Percentiles rank a stretch among this genome's conserved stretches.
phyloP scores from a whole-genome alignment of 1,140 invertebrate species.

The Brachionus asplanchnoidis region DNA sequence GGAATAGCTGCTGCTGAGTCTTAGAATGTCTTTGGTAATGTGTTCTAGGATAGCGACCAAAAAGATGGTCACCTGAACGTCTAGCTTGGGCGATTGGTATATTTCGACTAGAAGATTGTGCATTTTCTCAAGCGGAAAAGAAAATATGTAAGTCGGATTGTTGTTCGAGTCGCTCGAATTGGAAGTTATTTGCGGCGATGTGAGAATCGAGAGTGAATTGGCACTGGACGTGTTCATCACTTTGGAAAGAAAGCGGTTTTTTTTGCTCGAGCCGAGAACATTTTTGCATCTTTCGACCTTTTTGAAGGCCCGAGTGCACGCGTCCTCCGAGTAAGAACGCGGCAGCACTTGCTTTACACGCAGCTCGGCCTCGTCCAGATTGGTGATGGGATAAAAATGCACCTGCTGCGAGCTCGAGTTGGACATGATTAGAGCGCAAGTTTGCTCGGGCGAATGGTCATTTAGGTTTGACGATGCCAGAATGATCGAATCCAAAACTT shows the following conservation, averaged over 20 bases:
- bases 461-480: conserved; percentile 10
- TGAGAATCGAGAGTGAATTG: not conserved
- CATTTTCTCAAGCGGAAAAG: conserved; percentile 2
- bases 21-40: conserved; percentile 5
- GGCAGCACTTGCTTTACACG: not conserved
- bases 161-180: not conserved
- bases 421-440: not conserved
- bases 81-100: not conserved
- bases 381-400: conserved; percentile 16
- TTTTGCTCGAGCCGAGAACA: not conserved
- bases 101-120: not conserved
- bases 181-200: conserved; percentile 1
- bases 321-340: not conserved
- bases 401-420: not conserved
- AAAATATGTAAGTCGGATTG: conserved; percentile 1
- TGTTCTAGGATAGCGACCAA: conserved; percentile 15
- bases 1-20: not conserved
- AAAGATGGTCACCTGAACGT: conserved; percentile 20
- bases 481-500: conserved; percentile 4
- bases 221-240: not conserved
- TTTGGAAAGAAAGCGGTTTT: not conserved
- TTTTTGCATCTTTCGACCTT: conserved; percentile 14
- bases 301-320: not conserved
- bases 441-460: not conserved
- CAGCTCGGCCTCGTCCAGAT: conserved; percentile 24